Base-by-base conservation (phyloP, 2,113 vertebrate species). In the Nansenia antarctica region DNA sequence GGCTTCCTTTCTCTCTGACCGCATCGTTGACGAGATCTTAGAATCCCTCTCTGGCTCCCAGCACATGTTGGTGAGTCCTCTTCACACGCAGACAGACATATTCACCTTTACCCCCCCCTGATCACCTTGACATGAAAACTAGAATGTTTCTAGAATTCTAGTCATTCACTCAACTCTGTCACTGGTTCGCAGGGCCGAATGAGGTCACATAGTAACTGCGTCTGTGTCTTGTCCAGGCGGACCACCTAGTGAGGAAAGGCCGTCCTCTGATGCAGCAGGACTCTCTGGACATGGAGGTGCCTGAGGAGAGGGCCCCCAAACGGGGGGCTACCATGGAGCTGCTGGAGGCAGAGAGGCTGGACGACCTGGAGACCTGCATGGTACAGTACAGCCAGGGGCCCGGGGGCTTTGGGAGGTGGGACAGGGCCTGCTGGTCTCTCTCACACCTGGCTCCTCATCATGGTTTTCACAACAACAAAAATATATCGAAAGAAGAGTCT, bases 1-100 rank as follows among this genome's bases (percentile, higher is more conserved):
- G 62, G 97, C 97, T n/a, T 98, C 97, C 65, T 98, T 98, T 81
- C 93, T 99, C 67, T 98, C 97, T 0, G 97, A 99, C 77, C 95
- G 94, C n/a, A 93, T 99, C 11, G 97, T 99, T 22, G 97, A 99
- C 72, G 97, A 98, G 86, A 96, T 98, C 77, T 82, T 99, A 81
- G 97, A 98, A 73, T 92, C 95, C 4, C 94, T 98, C 52, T 98
- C 96, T 26, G 83, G 84, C 27, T 95, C 95, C 62, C 96, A 98
- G 65, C 93, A 92, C 65, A 91, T 91, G 65, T 88, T 99, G 93
- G 97, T 98, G 85, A 94, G 94, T 90, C 5, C 5, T 20, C 0
- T 14, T 67, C 52, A 31, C 18, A 7, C 30, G 3, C 6, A n/a
- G 27, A 22, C 37, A 9, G 30, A 11, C 22, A 26, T 18, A 53